Base-by-base conservation (phyloP, 2,113 vertebrate species). In the Dicaeum eximium region DNA sequence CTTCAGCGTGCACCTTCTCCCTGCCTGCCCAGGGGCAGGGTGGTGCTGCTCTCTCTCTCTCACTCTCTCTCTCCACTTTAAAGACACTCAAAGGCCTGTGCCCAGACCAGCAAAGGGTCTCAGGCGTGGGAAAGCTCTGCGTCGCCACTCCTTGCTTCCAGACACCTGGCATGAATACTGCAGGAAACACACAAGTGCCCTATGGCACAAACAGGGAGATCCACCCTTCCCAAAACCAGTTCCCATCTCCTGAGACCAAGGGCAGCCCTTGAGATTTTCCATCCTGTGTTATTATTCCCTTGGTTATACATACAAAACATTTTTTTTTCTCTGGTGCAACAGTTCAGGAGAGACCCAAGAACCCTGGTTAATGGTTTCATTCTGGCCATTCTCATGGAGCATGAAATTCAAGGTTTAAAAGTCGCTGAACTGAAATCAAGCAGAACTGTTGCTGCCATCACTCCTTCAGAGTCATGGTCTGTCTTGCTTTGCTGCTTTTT, bases 91-190 rank as follows among this genome's bases (percentile, higher is more conserved):
- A 67, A 94, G 67, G 20, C 88, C 90, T 3, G 0, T 90, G 88
- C 90, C 50, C 75, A 71, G 80, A 86, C 75, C 92, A 88, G 86
- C 13, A 93, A 90, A 97, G 92, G 94, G 94, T 95, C 94, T 70
- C 13, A 5, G 38, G 75, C 67, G 75, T 97, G 94, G 90, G 95
- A 96, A 97, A 93, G 80, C 58, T 88, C 54, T 56, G 51, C 1
- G 0, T 90, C 3, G 2, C 79, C 3, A 2, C 35, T 94, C 79
- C 71, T 86, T 3, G 0, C 35, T 94, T 86, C 38, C 82, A 93
- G 51, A 79, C 51, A 73, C 25, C 82, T 92, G 90, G 82, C 79
- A 50, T 4, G 19, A 51, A 60, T 13, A 0, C 57, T 15, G 10
- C 80, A 56, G 81, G 53, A 91, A 61, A 80, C 58, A 60, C n/a